Evolutionary conservation across 35 echinoderm and acorn worm genomes (phyloP).

Genomic region (Lytechinus pictus): DNA sequence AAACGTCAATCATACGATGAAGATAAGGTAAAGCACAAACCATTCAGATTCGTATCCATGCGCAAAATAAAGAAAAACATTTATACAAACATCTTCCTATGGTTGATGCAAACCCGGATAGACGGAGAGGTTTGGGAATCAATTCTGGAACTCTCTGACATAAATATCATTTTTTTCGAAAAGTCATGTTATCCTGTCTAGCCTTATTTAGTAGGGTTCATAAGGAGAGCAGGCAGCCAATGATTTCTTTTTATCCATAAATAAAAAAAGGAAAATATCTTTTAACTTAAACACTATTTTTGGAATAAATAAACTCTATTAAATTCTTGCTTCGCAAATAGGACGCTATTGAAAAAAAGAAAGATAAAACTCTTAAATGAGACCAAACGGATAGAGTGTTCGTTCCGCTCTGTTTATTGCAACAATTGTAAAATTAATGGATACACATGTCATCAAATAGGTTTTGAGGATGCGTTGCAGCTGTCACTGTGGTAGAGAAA

Average conservation of each 20-base stretch:
- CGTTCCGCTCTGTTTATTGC: background rate
- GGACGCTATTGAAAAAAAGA: background rate
- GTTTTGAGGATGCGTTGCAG: background rate
- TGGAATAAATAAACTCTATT: background rate
- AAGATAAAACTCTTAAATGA: background rate
- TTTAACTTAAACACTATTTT: background rate
- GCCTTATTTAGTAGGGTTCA: background rate
- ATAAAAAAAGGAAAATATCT: background rate
- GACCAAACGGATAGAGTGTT: background rate
- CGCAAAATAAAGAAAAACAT: background rate
- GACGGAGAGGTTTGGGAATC: background rate
- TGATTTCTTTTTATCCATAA: background rate
- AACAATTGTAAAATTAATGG: conserved; percentile 28
- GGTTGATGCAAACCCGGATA: background rate
- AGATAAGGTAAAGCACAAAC: background rate
- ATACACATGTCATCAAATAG: conserved; percentile 40
- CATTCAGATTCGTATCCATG: background rate
- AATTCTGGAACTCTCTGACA: background rate
- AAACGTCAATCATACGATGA: conserved; percentile 17
- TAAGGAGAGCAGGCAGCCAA: background rate
- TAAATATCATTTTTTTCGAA: background rate
- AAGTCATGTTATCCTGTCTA: conserved; percentile 4
- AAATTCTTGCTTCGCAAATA: background rate
- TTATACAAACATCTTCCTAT: background rate
- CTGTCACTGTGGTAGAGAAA: conserved; percentile 25